Conservation (phyloP, 2,888 invertebrate genomes). For the Amphipoea lucens region DNA sequence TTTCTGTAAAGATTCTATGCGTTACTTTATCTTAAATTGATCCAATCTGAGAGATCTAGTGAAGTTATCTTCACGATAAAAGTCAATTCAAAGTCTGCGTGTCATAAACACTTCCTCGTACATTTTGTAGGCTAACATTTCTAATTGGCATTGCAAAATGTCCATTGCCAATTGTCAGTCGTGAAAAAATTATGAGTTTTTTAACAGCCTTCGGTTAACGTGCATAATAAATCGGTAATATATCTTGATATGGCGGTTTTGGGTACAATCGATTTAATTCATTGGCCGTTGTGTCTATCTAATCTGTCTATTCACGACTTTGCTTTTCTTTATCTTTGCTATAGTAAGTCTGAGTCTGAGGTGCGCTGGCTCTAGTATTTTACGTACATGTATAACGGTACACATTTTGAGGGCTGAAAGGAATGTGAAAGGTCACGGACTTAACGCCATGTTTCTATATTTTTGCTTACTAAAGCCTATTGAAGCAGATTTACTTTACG, state of each 20-base stretch:
- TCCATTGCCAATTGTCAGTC: slow-evolving; percentile 52
- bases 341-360: slow-evolving; percentile 14
- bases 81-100: slow-evolving; percentile 31
- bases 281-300: slow-evolving; percentile 38
- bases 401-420: slow-evolving; percentile 35
- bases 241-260: slow-evolving; percentile 50
- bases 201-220: slow-evolving; percentile 56
- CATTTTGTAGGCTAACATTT: slow-evolving; percentile 55
- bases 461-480: slow-evolving; percentile 14
- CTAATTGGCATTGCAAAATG: slow-evolving; percentile 60
- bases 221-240: slow-evolving; percentile 66
- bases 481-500: slow-evolving; percentile 12
- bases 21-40: background rate
- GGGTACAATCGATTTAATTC: slow-evolving; percentile 58
- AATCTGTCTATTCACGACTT: slow-evolving; percentile 34
- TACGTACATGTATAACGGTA: slow-evolving; percentile 1
- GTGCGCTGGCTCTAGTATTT: slow-evolving; percentile 15
- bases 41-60: background rate
- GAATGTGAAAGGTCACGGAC: slow-evolving; percentile 42
- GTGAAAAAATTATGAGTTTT: slow-evolving; percentile 53
- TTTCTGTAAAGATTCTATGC: background rate
- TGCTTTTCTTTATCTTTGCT: slow-evolving; percentile 21
- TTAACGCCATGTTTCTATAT: slow-evolving; percentile 9
- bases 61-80: slow-evolving; percentile 1
- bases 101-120: slow-evolving; percentile 36